phyloP scores from a whole-genome alignment of 2,113 vertebrate genomes.

The Pandion haliaetus region DNA sequence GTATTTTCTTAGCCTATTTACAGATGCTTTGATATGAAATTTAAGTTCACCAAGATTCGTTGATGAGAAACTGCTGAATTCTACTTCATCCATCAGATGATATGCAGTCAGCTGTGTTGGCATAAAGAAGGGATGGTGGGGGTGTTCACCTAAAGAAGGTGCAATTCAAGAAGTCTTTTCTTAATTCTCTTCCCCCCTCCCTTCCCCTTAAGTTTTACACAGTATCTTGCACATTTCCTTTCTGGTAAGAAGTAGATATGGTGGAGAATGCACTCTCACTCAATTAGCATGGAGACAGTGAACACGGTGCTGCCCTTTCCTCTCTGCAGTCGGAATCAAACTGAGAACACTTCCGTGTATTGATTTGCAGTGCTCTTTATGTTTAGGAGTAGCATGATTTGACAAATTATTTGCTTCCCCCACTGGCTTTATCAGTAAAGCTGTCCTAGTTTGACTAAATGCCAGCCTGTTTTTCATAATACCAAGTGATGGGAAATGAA shows the following conservation, averaged over 20 bases:
- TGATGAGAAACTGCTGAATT: background rate
- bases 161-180: background rate
- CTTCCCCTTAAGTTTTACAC: background rate
- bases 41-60: background rate
- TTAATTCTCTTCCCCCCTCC: background rate
- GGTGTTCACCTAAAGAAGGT: background rate
- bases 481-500: slow-evolving; percentile 71
- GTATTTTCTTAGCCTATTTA: background rate
- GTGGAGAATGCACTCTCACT: background rate
- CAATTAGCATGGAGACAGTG: slow-evolving; percentile 7
- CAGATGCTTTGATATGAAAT: background rate
- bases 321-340: slow-evolving; percentile 26
- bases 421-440: slow-evolving; percentile 72
- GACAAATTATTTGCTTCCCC: slow-evolving; percentile 77
- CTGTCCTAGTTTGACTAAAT: slow-evolving; percentile 58
- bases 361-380: slow-evolving; percentile 69
- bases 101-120: background rate
- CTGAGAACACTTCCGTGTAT: slow-evolving; percentile 71
- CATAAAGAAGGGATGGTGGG: background rate
- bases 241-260: background rate
- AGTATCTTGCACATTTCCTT: slow-evolving; percentile 26
- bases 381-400: slow-evolving; percentile 50
- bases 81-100: background rate
- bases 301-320: slow-evolving; percentile 58
- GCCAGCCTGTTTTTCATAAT: slow-evolving; percentile 62